Evolutionary conservation across 2,797 vertebrate species (phyloP), one percentile per base, ranked within the genome.

Genomic region (Lacerta viridis): DNA sequence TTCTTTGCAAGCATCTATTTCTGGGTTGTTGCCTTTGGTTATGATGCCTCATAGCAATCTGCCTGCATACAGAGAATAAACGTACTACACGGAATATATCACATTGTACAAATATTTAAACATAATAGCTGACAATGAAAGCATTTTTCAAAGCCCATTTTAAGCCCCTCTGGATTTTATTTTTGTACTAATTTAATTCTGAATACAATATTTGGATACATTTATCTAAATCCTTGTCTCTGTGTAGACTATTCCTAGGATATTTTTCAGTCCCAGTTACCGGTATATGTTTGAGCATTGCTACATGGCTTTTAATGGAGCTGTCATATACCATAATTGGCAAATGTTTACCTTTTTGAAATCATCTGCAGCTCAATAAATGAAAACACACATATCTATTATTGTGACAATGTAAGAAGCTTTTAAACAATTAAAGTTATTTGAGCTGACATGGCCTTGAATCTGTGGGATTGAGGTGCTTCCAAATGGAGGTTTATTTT

Each of bases 1-100:
- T 68, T 82, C 61, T 61, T 83, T 83, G 39, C 46, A 83, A 69
- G 81, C 13, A 13, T 69, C 13, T 83, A 66, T 71, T 50, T 71
- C 17, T 83, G 39, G 55, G 18, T 33, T 83, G 27, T 71, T 83
- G 66, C 39, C 66, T 71, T 71, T 50, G 66, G 29, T 69, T 46
- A 83, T 83, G 41, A 27, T 71, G 41, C 7, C 41, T 83, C 11
- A 39, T 46, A 83, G 27, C 39, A 41, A 46, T 27, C 23, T 69
- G 68, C 11, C 27, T 83, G 41, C 41, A 29, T 69, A 71, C 27
- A 80, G 17, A 39, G 80, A 71, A 69, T 66, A 83, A 71, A 83
- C 33, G 18, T 50, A 11, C 5, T 18, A 61, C 43, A 46, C 13
- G 20, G 1, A 66, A 41, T 43, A 66, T 82, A 83, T 69, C 17